Evolutionary conservation across 2,888 invertebrate genomes (phyloP).

Genomic region (Leptinotarsa rubiginosa): DNA sequence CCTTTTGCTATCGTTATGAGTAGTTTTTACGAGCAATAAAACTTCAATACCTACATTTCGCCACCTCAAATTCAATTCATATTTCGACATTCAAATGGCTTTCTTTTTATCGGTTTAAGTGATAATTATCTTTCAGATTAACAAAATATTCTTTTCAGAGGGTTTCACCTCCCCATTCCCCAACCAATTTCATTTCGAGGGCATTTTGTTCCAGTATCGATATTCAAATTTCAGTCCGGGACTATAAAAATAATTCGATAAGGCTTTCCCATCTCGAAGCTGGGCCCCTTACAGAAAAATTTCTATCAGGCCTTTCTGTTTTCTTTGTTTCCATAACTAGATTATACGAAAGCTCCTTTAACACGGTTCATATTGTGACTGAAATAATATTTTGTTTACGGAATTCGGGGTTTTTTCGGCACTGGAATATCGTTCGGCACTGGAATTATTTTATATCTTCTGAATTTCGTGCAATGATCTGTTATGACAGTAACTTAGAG

Average conservation of each 20-base stretch:
- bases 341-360: slow-evolving; percentile 31
- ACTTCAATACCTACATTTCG: neutral
- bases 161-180: neutral
- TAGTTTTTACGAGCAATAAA: neutral
- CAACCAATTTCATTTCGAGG: slow-evolving; percentile 1
- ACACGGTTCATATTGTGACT: slow-evolving; percentile 33
- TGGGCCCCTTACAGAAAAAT: slow-evolving; percentile 30
- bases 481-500: neutral
- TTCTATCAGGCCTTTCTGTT: slow-evolving; percentile 40
- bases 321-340: slow-evolving; percentile 38
- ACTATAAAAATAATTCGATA: slow-evolving; percentile 40
- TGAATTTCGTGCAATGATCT: neutral
- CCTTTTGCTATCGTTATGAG: too few relatives aligned
- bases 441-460: slow-evolving; percentile 2
- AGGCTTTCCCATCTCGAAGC: slow-evolving; percentile 31
- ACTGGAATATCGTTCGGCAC: neutral
- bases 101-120: neutral
- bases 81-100: too few relatives aligned
- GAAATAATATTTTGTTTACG: slow-evolving; percentile 38
- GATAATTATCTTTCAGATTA: neutral
- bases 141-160: neutral
- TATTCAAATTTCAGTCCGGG: slow-evolving; percentile 9
- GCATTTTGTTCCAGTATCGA: neutral
- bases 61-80: neutral
- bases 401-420: slow-evolving; percentile 5